Evolutionary conservation across 2,888 invertebrate species (phyloP).

Genomic region (Spilosoma lubricipeda): DNA sequence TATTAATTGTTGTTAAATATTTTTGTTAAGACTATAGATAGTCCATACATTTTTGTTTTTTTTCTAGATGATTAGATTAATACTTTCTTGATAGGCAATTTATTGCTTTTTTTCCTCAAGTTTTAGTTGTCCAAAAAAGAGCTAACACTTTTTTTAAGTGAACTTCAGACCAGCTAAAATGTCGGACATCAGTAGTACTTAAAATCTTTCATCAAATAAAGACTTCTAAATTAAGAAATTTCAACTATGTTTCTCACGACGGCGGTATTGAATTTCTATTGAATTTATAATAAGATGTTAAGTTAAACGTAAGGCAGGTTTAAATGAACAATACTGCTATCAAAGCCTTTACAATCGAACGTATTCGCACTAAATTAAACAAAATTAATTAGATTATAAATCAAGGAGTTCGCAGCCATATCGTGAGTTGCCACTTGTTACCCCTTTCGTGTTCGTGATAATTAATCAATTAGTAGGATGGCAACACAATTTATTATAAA

Average conservation of each 20-base stretch:
- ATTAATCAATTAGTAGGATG: constrained; percentile 56
- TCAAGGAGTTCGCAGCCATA: constrained; percentile 39
- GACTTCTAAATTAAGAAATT: no score
- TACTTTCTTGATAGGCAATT: no score
- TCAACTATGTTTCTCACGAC: background rate
- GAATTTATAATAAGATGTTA: background rate
- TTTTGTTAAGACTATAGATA: no score
- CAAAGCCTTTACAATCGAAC: constrained; percentile 40
- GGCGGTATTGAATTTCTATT: background rate
- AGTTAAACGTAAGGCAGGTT: background rate
- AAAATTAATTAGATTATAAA: constrained; percentile 56
- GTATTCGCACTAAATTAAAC: constrained; percentile 49
- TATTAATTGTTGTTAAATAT: no score
- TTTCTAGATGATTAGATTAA: no score
- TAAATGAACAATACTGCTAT: constrained; percentile 6
- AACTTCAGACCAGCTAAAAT: no score
- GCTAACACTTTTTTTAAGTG: no score
- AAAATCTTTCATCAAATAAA: no score
- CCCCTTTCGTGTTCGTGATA: constrained; percentile 48
- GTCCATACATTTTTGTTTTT: no score
- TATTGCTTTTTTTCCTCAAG: no score
- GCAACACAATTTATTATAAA: constrained; percentile 63
- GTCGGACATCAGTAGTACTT: no score
- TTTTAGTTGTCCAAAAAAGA: no score
- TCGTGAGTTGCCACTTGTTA: constrained; percentile 54